Evolutionary conservation across 1,140 invertebrate genomes (phyloP).

Genomic region (Berghia stephanieae): DNA sequence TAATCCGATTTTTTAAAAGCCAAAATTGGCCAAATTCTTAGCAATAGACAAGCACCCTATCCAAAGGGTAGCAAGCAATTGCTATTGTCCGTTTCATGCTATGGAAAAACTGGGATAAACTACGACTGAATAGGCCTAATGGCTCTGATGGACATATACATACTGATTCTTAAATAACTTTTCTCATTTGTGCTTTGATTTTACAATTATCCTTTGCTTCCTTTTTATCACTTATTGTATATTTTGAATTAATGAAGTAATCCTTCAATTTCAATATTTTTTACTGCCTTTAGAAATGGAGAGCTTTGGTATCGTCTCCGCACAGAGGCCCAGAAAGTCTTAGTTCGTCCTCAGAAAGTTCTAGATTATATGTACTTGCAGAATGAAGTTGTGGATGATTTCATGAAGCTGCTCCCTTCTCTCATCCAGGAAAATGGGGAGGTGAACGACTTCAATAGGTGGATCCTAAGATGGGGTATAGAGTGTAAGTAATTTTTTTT

Average conservation of each 20-base stretch:
- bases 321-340: conserved; percentile 53
- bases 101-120: neutral
- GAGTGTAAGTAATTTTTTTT: conserved; percentile 58
- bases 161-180: neutral
- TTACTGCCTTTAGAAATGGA: conserved; percentile 47
- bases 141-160: neutral
- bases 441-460: conserved; percentile 56
- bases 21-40: no score
- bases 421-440: conserved; percentile 42
- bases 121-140: neutral
- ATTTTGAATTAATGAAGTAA: no score
- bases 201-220: neutral
- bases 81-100: no score
- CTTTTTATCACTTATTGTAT: neutral
- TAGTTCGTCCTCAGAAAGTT: conserved; percentile 55
- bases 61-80: no score
- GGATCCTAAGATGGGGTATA: conserved; percentile 63
- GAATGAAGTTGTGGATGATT: conserved; percentile 53
- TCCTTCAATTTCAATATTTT: no score
- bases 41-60: no score
- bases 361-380: conserved; percentile 50
- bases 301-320: conserved; percentile 58
- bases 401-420: conserved; percentile 43
- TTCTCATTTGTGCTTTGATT: neutral
- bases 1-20: no score